A percentile compares a stretch with the other conserved stretches of the same genome.
Evolutionary conservation across 2,113 vertebrate species (phyloP).

Genomic region (Cololabis saira): DNA sequence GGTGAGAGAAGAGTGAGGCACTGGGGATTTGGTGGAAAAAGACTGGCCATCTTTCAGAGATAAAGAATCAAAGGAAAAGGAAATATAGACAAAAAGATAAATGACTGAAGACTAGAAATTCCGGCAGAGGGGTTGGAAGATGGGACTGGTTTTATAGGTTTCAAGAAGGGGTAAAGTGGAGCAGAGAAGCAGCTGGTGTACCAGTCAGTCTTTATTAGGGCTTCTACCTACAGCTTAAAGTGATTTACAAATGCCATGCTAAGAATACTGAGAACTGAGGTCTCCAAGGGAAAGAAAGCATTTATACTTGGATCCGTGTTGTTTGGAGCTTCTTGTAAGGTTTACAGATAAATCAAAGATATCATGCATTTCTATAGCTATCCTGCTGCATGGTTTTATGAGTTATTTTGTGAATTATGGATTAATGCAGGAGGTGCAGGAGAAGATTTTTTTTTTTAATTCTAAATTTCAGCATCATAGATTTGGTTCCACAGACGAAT

Average conservation of each 20-base stretch:
- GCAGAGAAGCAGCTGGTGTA: slow-evolving; percentile 6
- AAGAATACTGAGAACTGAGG: slow-evolving; percentile 7
- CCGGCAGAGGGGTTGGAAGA: slow-evolving; percentile 4
- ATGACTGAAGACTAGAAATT: slow-evolving; percentile 11
- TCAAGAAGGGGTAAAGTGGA: slow-evolving; percentile 7
- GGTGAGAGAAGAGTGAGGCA: slow-evolving; percentile 14
- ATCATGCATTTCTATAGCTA: slow-evolving; percentile 13
- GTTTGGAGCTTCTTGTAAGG: slow-evolving; percentile 48
- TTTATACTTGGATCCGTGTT: slow-evolving; percentile 40
- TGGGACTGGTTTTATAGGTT: neutral
- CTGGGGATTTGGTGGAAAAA: slow-evolving; percentile 7
- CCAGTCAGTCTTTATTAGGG: neutral
- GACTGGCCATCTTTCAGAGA: slow-evolving; percentile 9
- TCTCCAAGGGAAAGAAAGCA: slow-evolving; percentile 34
- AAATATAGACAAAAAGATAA: slow-evolving; percentile 19
- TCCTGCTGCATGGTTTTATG: slow-evolving; percentile 41
- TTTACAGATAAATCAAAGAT: slow-evolving; percentile 49
- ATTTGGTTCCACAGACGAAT: too few species aligned
- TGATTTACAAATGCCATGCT: slow-evolving; percentile 6
- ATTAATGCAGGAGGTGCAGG: slow-evolving; percentile 40
- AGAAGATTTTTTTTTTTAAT: too few species aligned
- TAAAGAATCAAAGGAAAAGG: slow-evolving; percentile 7
- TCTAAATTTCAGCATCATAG: too few species aligned
- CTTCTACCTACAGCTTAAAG: slow-evolving; percentile 9
- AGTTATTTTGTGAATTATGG: slow-evolving; percentile 63